Evolutionary conservation across 2,797 vertebrate species (phyloP), one percentile per base, ranked within the genome.

Genomic region (Phaenicophaeus curvirostris): DNA sequence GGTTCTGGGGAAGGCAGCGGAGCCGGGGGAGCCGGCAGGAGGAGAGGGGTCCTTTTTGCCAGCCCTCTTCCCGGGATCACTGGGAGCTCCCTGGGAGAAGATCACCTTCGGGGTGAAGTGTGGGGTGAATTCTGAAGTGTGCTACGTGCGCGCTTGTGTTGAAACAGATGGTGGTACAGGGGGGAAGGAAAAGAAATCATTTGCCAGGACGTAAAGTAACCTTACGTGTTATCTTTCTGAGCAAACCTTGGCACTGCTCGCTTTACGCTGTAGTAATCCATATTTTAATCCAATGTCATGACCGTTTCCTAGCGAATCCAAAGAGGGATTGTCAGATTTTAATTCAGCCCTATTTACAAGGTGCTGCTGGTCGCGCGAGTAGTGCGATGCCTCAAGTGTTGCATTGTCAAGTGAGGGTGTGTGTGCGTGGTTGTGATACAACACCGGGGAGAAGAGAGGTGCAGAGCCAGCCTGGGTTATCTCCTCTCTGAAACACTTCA

Each of bases 1-100:
- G 97, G 97, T 97, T 96, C 83, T 96, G 95, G 96, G 98, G 96
- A 97, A 97, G 95, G 97, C 96, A 90, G 79, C 93, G 95, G 93
- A 96, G 95, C 95, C 95, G 93, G 97, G 96, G 96, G 96, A 97
- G 97, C 94, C 96, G 96, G 96, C 83, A 93, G 96, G 93, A 96
- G 96, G 71, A 91, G 89, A 93, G 68, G 65, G 81, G 89, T 85
- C 90, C 81, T 83, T 95, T 93, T 95, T 93, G 92, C 88, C 94
- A 85, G 87, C 86, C 91, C 67, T 94, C 93, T 85, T 94, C 75
- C 87, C 72, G 96, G 92, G 96, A 96, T 97, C 94, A 95, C 90
- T 79, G 71, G 78, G 41, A 73, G 65, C 46, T 89, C 4, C 39
- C 68, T 13, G 94, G 94, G 88, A 67, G 42, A 58, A 85, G 80